Conservation (phyloP, 1,140 invertebrate species). For the Drosophila navojoa region DNA sequence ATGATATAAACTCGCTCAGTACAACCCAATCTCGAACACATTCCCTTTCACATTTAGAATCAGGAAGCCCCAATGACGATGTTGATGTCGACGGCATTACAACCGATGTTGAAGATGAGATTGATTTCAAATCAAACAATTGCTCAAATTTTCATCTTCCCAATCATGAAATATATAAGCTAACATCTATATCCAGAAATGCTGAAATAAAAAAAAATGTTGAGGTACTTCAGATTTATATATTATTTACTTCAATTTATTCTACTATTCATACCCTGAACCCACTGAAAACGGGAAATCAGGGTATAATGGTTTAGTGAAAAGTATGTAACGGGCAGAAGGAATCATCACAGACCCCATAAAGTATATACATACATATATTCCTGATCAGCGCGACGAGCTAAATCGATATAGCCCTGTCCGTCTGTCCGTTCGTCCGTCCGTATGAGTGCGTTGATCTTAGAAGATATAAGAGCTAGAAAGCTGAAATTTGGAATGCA, state of each 20-base stretch:
- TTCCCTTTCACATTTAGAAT: constrained; percentile 15
- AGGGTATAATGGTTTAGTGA: too few species aligned
- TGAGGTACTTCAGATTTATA: constrained; percentile 28
- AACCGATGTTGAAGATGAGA: constrained; percentile 57
- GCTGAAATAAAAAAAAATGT: constrained; percentile 17
- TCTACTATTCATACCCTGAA: too few species aligned
- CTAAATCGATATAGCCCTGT: too few species aligned
- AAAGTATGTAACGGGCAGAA: too few species aligned
- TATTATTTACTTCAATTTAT: too few species aligned
- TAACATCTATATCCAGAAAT: not conserved
- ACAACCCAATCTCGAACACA: constrained; percentile 18
- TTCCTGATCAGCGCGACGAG: too few species aligned
- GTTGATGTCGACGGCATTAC: constrained; percentile 59
- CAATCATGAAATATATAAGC: constrained; percentile 22
- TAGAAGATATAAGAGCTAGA: too few species aligned
- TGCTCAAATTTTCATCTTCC: constrained; percentile 33
- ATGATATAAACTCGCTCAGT: constrained; percentile 28
- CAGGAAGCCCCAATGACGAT: constrained; percentile 55
- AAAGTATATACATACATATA: too few species aligned
- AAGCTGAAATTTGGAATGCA: too few species aligned
- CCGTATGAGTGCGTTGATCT: not conserved
- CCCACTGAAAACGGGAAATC: too few species aligned
- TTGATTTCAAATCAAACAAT: constrained; percentile 47
- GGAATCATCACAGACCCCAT: not conserved
- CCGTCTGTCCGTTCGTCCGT: too few species aligned